Conservation (phyloP, 1,140 invertebrate species). For the Ditylenchus dipsaci region DNA sequence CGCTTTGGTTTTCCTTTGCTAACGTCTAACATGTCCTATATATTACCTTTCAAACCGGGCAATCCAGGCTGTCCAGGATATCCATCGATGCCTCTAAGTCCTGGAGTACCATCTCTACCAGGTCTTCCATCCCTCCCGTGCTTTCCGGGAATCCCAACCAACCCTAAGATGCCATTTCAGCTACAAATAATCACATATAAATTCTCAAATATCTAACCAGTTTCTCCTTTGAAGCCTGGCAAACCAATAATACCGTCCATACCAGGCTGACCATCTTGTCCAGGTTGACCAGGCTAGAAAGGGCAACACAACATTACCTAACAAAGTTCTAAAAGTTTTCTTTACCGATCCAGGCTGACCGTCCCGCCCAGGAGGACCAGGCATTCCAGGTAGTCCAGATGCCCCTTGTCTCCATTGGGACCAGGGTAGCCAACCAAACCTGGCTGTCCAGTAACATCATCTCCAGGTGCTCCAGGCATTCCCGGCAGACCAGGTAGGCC, state of each 20-base stretch:
- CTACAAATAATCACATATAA: background rate
- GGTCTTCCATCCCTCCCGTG: constrained; percentile 21
- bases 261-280: constrained; percentile 40
- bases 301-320: too few relatives aligned
- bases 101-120: constrained; percentile 24
- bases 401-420: constrained; percentile 34
- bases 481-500: constrained; percentile 43
- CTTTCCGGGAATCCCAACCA: constrained; percentile 39
- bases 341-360: constrained; percentile 31
- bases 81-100: constrained; percentile 12
- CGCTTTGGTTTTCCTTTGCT: too few relatives aligned
- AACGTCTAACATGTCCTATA: background rate
- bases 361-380: constrained; percentile 16
- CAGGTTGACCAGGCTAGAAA: constrained; percentile 20
- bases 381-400: constrained; percentile 36
- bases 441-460: constrained; percentile 13
- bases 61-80: constrained; percentile 24
- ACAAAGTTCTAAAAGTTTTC: too few relatives aligned
- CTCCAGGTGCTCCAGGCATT: constrained; percentile 66
- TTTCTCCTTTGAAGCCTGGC: constrained; percentile 39
- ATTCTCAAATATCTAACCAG: constrained; percentile 5
- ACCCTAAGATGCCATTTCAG: constrained; percentile 6
- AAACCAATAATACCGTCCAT: constrained; percentile 35
- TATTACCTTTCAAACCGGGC: constrained; percentile 16
- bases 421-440: constrained; percentile 32